Base-by-base conservation (phyloP, 1,140 invertebrate species). In the Pseudomyrmex sp. region DNA sequence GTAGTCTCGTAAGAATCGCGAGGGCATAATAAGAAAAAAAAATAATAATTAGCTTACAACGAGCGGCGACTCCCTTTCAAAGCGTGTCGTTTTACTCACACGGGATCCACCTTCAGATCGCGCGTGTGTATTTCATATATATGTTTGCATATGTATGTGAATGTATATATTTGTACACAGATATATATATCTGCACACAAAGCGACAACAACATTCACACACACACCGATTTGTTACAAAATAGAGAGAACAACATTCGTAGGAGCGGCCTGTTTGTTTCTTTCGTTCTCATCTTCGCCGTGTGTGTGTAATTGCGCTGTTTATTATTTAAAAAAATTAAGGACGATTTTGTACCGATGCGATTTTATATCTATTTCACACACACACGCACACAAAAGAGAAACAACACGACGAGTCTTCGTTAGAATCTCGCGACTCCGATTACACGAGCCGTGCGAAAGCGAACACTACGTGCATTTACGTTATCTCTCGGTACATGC, bases 1-100 rank as follows among this genome's bases (percentile, higher is more conserved):
- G 68, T 85, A 83, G 65, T n/a, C 72, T 9, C 63, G 70, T 70
- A 63, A 75, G 69, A 75, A 70, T 75, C 85, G 88, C 56, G 74
- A 83, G 61, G 72, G 80, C 69, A 44, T 75, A 46, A 35, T 35
- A 35, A 35, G 35, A 1, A 35, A 35, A 35, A 35, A 35, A 7
- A 7, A 35, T 35, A 35, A 35, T 35, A 75, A 72, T 80, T 63
- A 75, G 83, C 75, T 35, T 72, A 88, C 54, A 48, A 70, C 58
- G 35, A 75, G 58, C 83, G 61, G 50, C 35, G 54, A 54, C 44
- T 48, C 52, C 48, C 44, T 79, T 77, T 84, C 58, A 77, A 18
- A 54, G 54, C 66, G 52, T 61, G 48, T 48, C 65, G 54, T 74
- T 61, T 83, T 59, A 80, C 62, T 62, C 63, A 48, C 26, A 46